Conservation (phyloP, 1,140 invertebrate genomes). For the Aradophagus sp. region DNA sequence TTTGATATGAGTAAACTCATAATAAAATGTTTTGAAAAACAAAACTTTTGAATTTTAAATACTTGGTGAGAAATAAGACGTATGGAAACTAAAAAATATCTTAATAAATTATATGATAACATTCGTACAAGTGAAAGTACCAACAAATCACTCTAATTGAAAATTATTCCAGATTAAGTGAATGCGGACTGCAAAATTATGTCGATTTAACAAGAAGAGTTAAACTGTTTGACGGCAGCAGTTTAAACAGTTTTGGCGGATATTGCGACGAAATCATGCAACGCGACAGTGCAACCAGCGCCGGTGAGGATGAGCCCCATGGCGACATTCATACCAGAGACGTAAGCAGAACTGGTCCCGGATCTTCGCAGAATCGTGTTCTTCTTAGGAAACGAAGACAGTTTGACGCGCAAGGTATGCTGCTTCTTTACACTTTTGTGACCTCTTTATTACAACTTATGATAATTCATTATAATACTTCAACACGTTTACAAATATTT, state of each 20-base stretch:
- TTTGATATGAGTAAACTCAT: too few species aligned
- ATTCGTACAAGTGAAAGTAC: too few species aligned
- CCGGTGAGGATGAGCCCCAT: conserved; percentile 70
- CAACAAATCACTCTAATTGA: too few species aligned
- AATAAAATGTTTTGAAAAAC: too few species aligned
- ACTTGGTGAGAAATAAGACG: too few species aligned
- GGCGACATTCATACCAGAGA: conserved; percentile 61
- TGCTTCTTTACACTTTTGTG: background rate
- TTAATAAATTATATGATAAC: too few species aligned
- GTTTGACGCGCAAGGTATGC: conserved; percentile 73
- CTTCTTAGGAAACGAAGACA: conserved; percentile 70
- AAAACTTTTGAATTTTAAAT: too few species aligned
- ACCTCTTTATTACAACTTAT: conserved; percentile 1
- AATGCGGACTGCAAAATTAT: conserved; percentile 68
- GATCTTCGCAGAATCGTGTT: conserved; percentile 66
- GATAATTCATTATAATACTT: too few species aligned
- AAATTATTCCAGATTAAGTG: conserved; percentile 64
- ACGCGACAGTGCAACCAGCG: conserved; percentile 72
- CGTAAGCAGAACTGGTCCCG: conserved; percentile 52
- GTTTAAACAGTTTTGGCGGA: conserved; percentile 59
- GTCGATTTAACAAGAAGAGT: conserved; percentile 67
- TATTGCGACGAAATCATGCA: conserved; percentile 68
- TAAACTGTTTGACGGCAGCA: conserved; percentile 66
- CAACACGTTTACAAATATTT: too few species aligned
- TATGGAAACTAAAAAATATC: too few species aligned